These are phyloP conservation scores for Drosophila simulans DNA, from an alignment of 1,140 invertebrate species.

Conservation along the genomic window DNA sequence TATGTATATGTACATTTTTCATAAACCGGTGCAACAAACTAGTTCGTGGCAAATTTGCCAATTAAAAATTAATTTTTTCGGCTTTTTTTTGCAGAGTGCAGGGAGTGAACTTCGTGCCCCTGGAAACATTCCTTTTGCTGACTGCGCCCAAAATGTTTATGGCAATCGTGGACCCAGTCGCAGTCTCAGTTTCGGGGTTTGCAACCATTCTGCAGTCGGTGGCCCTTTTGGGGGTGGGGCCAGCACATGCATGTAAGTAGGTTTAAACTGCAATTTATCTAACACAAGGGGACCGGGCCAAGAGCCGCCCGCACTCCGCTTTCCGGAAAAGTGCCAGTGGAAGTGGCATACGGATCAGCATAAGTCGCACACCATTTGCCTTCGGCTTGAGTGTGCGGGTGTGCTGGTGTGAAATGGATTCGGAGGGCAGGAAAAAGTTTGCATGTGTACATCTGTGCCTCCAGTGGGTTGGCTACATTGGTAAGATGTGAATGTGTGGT, in stretches of 20 bases:
- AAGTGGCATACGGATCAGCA: conserved; percentile 72
- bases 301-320: conserved; percentile 1
- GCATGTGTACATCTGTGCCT: conserved; percentile 51
- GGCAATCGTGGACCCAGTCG: conserved; percentile 45
- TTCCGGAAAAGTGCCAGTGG: conserved; percentile 20
- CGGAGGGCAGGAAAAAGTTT: conserved; percentile 47
- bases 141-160: conserved; percentile 63
- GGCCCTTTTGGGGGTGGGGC: conserved; percentile 23
- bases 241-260: conserved; percentile 77
- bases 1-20: not conserved
- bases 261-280: conserved; percentile 82
- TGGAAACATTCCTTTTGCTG: conserved; percentile 31
- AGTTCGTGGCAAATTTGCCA: not conserved
- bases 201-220: conserved; percentile 11
- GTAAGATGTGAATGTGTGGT: conserved; percentile 4
- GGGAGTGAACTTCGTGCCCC: not conserved
- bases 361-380: conserved; percentile 77
- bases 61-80: conserved; percentile 26
- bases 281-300: conserved; percentile 60
- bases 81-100: conserved; percentile 17
- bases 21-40: no score
- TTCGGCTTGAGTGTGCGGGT: conserved; percentile 52
- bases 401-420: conserved; percentile 24
- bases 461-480: not conserved
- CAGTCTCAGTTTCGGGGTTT: conserved; percentile 9